Conservation (phyloP, 1,140 invertebrate genomes). For the Drosophila kanapiae region DNA sequence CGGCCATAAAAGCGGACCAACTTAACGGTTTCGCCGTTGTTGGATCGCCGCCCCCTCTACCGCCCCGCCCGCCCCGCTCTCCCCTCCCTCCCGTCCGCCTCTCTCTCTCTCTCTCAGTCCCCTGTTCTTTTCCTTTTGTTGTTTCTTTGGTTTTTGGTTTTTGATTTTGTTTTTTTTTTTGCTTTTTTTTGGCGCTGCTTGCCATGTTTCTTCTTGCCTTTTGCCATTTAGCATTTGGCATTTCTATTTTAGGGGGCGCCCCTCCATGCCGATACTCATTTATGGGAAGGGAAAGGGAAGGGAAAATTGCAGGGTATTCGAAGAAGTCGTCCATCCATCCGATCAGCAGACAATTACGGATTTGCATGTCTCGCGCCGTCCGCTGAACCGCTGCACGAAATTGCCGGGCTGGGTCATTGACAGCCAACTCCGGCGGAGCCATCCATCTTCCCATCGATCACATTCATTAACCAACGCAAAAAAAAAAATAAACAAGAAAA, state of each 20-base stretch:
- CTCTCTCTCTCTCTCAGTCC: not conserved
- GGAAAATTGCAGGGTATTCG: not conserved
- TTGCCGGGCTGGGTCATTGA: conserved; percentile 38
- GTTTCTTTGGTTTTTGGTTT: not conserved
- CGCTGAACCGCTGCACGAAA: conserved; percentile 30
- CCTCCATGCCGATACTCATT: conserved; percentile 22
- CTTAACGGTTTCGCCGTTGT: conserved; percentile 49
- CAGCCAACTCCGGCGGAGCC: conserved; percentile 12
- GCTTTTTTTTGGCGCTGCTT: conserved; percentile 36
- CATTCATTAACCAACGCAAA: conserved; percentile 1
- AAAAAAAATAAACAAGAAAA: too few species aligned
- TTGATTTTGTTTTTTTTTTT: conserved; percentile 27
- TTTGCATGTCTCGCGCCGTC: conserved; percentile 22
- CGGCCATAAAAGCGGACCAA: conserved; percentile 52
- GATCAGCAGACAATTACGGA: not conserved
- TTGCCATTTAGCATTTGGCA: conserved; percentile 56
- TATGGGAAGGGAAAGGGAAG: not conserved
- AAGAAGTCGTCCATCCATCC: conserved; percentile 22
- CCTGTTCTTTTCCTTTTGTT: not conserved
- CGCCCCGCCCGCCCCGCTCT: not conserved
- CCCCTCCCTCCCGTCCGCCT: too few species aligned
- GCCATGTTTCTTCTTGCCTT: conserved; percentile 31
- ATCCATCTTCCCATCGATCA: conserved; percentile 28
- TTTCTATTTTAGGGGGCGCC: conserved; percentile 48
- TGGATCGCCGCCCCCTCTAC: conserved; percentile 15